Evolutionary conservation across 2,797 vertebrate species (phyloP).

Genomic region (Alfaro cultratus): DNA sequence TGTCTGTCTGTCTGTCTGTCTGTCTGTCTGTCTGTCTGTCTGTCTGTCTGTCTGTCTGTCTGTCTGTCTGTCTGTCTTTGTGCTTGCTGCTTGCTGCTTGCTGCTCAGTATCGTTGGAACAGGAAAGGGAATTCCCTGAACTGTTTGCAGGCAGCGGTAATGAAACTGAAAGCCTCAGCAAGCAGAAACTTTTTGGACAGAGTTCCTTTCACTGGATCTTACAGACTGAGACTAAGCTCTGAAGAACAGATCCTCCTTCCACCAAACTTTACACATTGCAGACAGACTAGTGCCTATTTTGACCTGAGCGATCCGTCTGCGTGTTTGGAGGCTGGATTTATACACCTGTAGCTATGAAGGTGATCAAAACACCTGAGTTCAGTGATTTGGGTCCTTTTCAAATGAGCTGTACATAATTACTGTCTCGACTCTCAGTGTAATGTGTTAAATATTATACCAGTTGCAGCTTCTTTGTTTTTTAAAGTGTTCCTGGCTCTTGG

Average conservation of each 20-base stretch:
- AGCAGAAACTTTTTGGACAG: not conserved
- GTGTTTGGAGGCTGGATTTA: not conserved
- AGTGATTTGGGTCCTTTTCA: not conserved
- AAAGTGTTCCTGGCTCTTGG: not conserved
- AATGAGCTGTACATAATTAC: not conserved
- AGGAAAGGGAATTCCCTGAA: not conserved
- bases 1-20: too few relatives aligned
- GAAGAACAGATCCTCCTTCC: not conserved
- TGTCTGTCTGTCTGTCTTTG: too few relatives aligned
- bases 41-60: too few relatives aligned
- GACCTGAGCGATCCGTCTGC: not conserved
- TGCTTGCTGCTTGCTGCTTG: not conserved
- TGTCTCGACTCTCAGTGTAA: not conserved
- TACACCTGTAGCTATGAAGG: not conserved
- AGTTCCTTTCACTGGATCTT: not conserved
- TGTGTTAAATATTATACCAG: not conserved
- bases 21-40: too few relatives aligned
- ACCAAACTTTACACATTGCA: not conserved
- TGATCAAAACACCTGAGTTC: not conserved
- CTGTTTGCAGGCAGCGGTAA: not conserved
- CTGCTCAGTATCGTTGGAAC: not conserved
- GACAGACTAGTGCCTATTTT: not conserved
- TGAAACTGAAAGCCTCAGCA: too few relatives aligned
- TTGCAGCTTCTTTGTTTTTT: not conserved
- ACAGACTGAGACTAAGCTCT: not conserved